Conservation (phyloP, 2,797 vertebrate genomes). For the Darevskia mixta region DNA sequence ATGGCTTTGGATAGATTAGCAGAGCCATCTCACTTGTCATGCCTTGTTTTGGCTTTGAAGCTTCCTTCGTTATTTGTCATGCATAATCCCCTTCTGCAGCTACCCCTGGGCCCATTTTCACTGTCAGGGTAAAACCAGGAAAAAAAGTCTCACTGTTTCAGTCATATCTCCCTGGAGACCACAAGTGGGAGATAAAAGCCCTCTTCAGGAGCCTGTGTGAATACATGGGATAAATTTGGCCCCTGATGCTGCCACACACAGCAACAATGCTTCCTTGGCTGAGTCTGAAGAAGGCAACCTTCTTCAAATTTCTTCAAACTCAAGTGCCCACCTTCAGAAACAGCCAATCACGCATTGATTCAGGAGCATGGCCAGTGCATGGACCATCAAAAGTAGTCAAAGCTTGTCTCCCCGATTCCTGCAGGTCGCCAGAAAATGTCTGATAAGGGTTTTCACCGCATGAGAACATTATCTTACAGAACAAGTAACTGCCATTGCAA, state of each 20-base stretch:
- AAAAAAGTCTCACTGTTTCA: neutral
- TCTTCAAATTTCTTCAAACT: too few relatives aligned
- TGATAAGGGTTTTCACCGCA: neutral
- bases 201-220: neutral
- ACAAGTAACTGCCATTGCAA: neutral
- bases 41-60: constrained; percentile 53
- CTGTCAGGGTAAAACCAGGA: neutral
- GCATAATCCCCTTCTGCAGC: neutral
- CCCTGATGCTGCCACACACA: too few relatives aligned
- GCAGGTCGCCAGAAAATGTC: too few relatives aligned
- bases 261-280: too few relatives aligned
- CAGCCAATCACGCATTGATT: too few relatives aligned
- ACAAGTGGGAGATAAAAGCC: neutral
- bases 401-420: too few relatives aligned
- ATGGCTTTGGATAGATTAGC: constrained; percentile 54
- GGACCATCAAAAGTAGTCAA: too few relatives aligned
- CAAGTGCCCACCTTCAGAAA: too few relatives aligned
- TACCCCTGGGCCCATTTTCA: neutral
- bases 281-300: too few relatives aligned
- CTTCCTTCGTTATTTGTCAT: constrained; percentile 29
- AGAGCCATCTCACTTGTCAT: constrained; percentile 38
- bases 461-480: constrained; percentile 11
- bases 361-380: too few relatives aligned
- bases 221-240: too few relatives aligned
- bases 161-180: neutral